These are phyloP conservation scores for Pimephales promelas DNA, from an alignment of 2,113 vertebrate species.

Conservation along the genomic window DNA sequence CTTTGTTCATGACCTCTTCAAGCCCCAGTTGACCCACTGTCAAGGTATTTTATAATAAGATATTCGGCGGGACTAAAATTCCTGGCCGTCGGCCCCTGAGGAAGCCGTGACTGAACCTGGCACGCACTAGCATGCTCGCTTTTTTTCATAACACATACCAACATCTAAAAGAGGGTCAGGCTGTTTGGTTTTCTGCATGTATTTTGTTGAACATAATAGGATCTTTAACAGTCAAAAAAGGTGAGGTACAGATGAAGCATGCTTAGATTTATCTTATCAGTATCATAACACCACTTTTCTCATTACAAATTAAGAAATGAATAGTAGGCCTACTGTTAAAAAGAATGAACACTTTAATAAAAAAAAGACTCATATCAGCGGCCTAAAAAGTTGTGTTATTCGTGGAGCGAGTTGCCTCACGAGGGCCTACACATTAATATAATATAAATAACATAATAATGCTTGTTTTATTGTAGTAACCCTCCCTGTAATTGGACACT, in stretches of 20 bases:
- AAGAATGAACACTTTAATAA: neutral
- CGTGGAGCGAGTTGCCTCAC: neutral
- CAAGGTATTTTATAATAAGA: too few species aligned
- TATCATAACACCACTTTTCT: neutral
- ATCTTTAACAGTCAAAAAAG: neutral
- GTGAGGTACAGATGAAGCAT: neutral
- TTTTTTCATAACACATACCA: conserved; percentile 36
- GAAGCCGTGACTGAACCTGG: too few species aligned
- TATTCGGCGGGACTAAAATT: too few species aligned
- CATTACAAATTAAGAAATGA: too few species aligned
- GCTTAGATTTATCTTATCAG: neutral
- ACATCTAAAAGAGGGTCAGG: conserved; percentile 50
- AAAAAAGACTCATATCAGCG: too few species aligned
- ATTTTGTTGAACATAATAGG: neutral
- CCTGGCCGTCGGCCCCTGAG: too few species aligned
- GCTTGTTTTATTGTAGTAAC: neutral
- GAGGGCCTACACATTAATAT: neutral
- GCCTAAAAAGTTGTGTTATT: neutral
- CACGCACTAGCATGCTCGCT: too few species aligned
- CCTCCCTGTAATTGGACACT: neutral
- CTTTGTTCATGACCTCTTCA: too few species aligned
- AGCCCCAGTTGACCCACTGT: too few species aligned
- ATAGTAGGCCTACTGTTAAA: neutral
- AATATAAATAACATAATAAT: neutral
- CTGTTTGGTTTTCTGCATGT: neutral